phyloP scores from a whole-genome alignment of 2,888 invertebrate genomes.

The Alviniconcha strummeri region DNA sequence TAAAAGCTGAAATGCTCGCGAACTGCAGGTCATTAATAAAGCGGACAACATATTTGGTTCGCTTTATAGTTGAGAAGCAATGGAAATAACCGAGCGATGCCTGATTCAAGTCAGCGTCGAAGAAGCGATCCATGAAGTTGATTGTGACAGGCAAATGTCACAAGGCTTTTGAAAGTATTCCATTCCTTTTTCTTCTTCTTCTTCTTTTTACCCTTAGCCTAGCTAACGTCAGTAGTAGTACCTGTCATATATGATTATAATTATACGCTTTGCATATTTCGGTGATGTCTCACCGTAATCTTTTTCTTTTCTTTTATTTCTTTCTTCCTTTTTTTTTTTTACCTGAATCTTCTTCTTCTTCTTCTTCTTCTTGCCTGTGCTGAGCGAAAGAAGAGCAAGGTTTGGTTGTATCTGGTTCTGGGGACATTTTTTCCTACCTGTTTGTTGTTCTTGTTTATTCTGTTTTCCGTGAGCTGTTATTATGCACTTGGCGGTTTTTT shows the following conservation, averaged over 20 bases:
- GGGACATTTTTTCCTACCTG: no score
- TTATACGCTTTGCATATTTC: no score
- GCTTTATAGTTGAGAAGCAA: background rate
- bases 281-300: no score
- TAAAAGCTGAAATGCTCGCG: no score
- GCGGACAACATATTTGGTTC: no score
- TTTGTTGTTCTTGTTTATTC: no score
- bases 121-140: slow-evolving; percentile 13
- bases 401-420: no score
- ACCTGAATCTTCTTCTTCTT: background rate
- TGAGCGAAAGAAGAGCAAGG: no score
- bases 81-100: background rate
- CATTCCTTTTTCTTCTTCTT: background rate
- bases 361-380: background rate
- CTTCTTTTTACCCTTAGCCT: background rate
- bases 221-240: background rate
- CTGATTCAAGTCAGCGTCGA: slow-evolving; percentile 5
- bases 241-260: slow-evolving; percentile 5
- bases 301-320: background rate
- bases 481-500: no score
- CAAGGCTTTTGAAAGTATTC: slow-evolving; percentile 8
- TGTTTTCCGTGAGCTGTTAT: no score
- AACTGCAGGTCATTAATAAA: no score
- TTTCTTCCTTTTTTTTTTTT: no score
- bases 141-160: slow-evolving; percentile 21